phyloP scores from a whole-genome alignment of 2,888 invertebrate species.

The Tetragonula carbonaria region DNA sequence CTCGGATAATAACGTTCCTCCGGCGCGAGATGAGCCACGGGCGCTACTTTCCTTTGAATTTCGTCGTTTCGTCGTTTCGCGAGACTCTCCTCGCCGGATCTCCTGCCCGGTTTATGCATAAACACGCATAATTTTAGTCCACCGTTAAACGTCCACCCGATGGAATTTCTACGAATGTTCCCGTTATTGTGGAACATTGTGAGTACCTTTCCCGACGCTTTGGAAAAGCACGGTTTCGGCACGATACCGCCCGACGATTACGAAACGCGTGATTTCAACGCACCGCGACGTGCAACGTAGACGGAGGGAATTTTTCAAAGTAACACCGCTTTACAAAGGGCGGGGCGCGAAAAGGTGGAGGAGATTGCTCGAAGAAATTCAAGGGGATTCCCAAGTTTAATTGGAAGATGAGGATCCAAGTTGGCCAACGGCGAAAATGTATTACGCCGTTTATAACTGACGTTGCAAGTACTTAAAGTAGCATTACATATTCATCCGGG shows the following conservation, averaged over 20 bases:
- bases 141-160: conserved; percentile 17
- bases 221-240: background rate
- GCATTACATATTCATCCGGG: conserved; percentile 58
- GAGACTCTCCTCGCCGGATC: background rate
- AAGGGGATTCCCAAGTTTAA: conserved; percentile 65
- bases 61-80: background rate
- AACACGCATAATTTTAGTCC: conserved; percentile 40
- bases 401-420: conserved; percentile 62
- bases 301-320: conserved; percentile 4
- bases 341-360: background rate
- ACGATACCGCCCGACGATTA: background rate
- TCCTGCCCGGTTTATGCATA: background rate
- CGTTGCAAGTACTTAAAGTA: conserved; percentile 64
- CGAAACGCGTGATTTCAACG: background rate
- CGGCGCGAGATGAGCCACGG: background rate
- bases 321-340: background rate
- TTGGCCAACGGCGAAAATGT: conserved; percentile 49
- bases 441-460: conserved; percentile 56
- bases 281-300: background rate
- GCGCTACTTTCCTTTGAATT: conserved; percentile 19
- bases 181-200: background rate
- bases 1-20: conserved; percentile 29
- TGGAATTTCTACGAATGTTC: background rate
- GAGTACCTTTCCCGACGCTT: background rate
- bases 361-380: conserved; percentile 54